Conservation (phyloP, 2,797 vertebrate genomes). For the Discoglossus pictus region DNA sequence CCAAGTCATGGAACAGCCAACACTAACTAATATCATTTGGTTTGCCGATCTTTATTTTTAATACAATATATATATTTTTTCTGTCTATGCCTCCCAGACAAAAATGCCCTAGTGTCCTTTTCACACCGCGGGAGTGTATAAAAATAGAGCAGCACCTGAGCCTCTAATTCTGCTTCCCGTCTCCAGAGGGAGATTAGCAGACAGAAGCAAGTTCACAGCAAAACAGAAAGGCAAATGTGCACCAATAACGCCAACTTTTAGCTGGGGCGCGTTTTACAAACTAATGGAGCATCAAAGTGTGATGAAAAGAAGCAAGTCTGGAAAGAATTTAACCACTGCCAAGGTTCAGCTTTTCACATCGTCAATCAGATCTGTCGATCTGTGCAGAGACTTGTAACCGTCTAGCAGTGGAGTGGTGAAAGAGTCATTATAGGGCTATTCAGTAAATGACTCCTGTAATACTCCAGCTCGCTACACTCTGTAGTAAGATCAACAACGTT, state of each 20-base stretch:
- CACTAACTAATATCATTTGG: background rate
- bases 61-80: conserved; percentile 46
- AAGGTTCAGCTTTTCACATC: conserved; percentile 50
- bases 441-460: background rate
- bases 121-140: conserved; percentile 53
- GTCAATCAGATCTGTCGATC: conserved; percentile 52
- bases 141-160: conserved; percentile 64
- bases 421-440: background rate
- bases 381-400: conserved; percentile 10
- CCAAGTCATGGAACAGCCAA: background rate
- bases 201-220: conserved; percentile 42
- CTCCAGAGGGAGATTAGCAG: conserved; percentile 54
- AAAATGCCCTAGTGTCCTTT: conserved; percentile 57
- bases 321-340: conserved; percentile 53
- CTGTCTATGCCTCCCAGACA: conserved; percentile 53
- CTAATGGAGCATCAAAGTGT: conserved; percentile 50
- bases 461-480: too few species aligned
- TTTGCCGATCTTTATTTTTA: background rate
- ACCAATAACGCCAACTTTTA: conserved; percentile 50
- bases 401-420: background rate
- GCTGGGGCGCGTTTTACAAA: conserved; percentile 41
- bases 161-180: conserved; percentile 52
- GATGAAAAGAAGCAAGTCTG: conserved; percentile 55
- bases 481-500: too few species aligned
- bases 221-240: conserved; percentile 54